Evolutionary conservation across 2,113 vertebrate species (phyloP), one percentile per base, ranked within the genome.

Genomic region (Rhinoderma darwinii): DNA sequence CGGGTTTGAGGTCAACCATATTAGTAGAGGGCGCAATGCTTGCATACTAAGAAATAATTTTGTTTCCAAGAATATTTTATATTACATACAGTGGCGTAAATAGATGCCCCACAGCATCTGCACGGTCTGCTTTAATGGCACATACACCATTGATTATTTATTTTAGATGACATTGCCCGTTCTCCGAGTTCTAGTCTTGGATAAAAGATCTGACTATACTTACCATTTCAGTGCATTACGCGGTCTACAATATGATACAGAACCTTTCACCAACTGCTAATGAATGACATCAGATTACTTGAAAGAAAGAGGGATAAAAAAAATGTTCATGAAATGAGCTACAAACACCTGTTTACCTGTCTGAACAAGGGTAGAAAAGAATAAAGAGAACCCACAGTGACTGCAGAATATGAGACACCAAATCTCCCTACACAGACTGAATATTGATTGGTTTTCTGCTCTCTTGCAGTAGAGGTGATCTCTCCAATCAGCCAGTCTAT

Each of bases 381-480:
- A 27, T 32, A 50, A 68, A 84, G 41, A 51, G 32, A 54, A 83
- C 18, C 32, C 11, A 61, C 35, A 63, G 37, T 77, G 66, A 73
- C 37, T 18, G 63, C 27, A 73, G 63, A 87, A 73, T 17, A 44
- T 41, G 68, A 74, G 68, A 84, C 27, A 70, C 56, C 73, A 37
- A 79, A 68, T 86, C 56, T 27, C 61, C 47, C 68, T 78, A 66
- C 86, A 74, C 59, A 78, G n/a, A 70, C 75, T n/a, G 43, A 59
- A 63, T 86, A 89, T 88, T 83, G 89, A 89, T 89, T 84, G 74
- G 50, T 88, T 87, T 78, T 82, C 32, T 73, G 59, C 87, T 75
- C 68, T 76, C 78, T 77, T 75, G 47, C 61, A 79, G 39, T 66
- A 72, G 83, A 77, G 88, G 85, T 75, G 83, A 87, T 88, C 89